Percentiles rank a stretch among this genome's conserved stretches.
Conservation (phyloP, 2,888 invertebrate genomes). For the Ormia ochracea region DNA sequence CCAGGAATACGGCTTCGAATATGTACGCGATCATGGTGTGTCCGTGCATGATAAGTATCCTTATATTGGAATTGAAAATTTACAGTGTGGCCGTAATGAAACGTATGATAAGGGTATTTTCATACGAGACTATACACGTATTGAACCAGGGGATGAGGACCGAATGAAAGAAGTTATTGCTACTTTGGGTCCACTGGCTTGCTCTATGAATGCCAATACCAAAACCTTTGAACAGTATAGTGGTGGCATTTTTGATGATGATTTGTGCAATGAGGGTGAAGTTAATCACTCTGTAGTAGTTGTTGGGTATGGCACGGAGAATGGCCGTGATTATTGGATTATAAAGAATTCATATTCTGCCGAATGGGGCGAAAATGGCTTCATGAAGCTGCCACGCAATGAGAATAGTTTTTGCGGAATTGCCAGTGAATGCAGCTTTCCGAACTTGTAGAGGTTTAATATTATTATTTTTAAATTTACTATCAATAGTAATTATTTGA, state of each 20-base stretch:
- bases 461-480: background rate
- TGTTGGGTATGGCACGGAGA: slow-evolving; percentile 74
- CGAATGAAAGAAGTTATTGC: slow-evolving; percentile 75
- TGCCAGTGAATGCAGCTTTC: slow-evolving; percentile 75
- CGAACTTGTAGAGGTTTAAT: slow-evolving; percentile 67
- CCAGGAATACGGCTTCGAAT: slow-evolving; percentile 75
- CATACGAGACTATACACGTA: slow-evolving; percentile 73
- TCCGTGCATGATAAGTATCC: slow-evolving; percentile 73
- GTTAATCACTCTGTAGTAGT: slow-evolving; percentile 75
- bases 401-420: slow-evolving; percentile 74
- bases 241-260: slow-evolving; percentile 73
- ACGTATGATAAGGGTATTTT: slow-evolving; percentile 67
- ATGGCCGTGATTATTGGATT: slow-evolving; percentile 75
- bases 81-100: slow-evolving; percentile 71
- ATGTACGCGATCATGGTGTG: slow-evolving; percentile 73
- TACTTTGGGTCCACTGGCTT: slow-evolving; percentile 73
- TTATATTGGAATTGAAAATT: slow-evolving; percentile 71
- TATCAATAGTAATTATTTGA: background rate
- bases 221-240: slow-evolving; percentile 73
- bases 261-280: slow-evolving; percentile 72
- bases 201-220: slow-evolving; percentile 71
- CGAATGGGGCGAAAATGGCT: slow-evolving; percentile 76
- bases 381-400: slow-evolving; percentile 73
- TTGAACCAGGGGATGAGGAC: slow-evolving; percentile 74
- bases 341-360: slow-evolving; percentile 75